These are phyloP conservation scores for Mastomys coucha DNA, from an alignment of 2,113 vertebrate genomes.

Conservation along the genomic window DNA sequence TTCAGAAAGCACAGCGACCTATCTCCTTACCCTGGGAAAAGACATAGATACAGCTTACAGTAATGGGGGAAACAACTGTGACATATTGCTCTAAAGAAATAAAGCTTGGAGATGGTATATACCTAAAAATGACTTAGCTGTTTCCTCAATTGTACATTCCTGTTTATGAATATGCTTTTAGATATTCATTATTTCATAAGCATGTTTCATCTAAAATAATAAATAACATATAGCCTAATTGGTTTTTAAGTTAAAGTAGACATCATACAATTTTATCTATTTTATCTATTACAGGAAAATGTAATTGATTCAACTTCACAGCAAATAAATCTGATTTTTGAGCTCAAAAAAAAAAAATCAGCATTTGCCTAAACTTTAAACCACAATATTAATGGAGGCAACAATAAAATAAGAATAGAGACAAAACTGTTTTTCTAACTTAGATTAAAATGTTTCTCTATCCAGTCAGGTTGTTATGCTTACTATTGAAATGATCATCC, in stretches of 20 bases:
- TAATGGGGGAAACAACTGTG: neutral
- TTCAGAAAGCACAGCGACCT: neutral
- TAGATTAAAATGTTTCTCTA: constrained; percentile 19
- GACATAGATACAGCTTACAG: neutral
- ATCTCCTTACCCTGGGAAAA: neutral
- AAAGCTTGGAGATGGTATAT: constrained; percentile 26
- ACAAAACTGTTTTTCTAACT: neutral
- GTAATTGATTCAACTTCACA: neutral
- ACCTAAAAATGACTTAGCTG: constrained; percentile 22
- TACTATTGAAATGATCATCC: constrained; percentile 15
- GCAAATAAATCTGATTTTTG: neutral
- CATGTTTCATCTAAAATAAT: constrained; percentile 32
- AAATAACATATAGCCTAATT: constrained; percentile 48
- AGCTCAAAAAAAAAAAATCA: neutral
- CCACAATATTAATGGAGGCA: constrained; percentile 1
- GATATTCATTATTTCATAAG: constrained; percentile 22
- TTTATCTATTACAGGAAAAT: constrained; percentile 47
- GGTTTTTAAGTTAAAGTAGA: constrained; percentile 60
- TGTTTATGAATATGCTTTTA: constrained; percentile 42
- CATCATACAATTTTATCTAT: constrained; percentile 15
- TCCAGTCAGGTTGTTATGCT: neutral
- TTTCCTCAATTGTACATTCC: neutral
- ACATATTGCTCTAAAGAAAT: constrained; percentile 10
- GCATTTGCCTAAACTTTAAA: constrained; percentile 15
- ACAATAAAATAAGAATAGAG: neutral